Evolutionary conservation across 2,888 invertebrate species (phyloP), one percentile per base, ranked within the genome.

Genomic region (Megamerina dolium): DNA sequence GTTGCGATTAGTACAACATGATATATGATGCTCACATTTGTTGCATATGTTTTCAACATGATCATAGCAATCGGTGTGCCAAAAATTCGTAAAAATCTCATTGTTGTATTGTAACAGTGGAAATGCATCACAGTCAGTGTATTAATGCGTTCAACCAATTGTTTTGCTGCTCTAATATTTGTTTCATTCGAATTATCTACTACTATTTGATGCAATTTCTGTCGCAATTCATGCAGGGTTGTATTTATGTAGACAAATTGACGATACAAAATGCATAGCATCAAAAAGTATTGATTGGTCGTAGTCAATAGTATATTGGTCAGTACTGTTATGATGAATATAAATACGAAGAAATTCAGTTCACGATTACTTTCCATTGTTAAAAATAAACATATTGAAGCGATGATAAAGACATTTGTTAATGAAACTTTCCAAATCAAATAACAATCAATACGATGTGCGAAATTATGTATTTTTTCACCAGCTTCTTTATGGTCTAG

Each of bases 171-270:
- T 16, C n/a, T n/a, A n/a, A n/a, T n/a, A n/a, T n/a, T n/a, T n/a
- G n/a, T n/a, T n/a, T n/a, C n/a, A n/a, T n/a, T n/a, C n/a, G n/a
- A n/a, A n/a, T 31, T 16, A n/a, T n/a, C n/a, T n/a, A n/a, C n/a
- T n/a, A n/a, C n/a, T n/a, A n/a, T n/a, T 2, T 31, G 5, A 9
- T n/a, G n/a, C n/a, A n/a, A n/a, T n/a, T n/a, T n/a, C n/a, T n/a
- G n/a, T n/a, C n/a, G n/a, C n/a, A n/a, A n/a, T n/a, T n/a, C n/a
- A n/a, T n/a, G n/a, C n/a, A n/a, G n/a, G n/a, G 53, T 51, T 14
- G 51, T 19, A 12, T 59, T 51, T 2, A 60, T 47, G 2, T 46
- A 46, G 2, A 32, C 27, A 21, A 60, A 60, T 31, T 62, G 60
- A 29, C 56, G 49, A 9, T 40, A 45, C 4, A 57, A 35, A 8